Percentiles rank a stretch among this genome's conserved stretches.
Conservation (phyloP, 2,888 invertebrate species). For the Kryphioiulus occultus region DNA sequence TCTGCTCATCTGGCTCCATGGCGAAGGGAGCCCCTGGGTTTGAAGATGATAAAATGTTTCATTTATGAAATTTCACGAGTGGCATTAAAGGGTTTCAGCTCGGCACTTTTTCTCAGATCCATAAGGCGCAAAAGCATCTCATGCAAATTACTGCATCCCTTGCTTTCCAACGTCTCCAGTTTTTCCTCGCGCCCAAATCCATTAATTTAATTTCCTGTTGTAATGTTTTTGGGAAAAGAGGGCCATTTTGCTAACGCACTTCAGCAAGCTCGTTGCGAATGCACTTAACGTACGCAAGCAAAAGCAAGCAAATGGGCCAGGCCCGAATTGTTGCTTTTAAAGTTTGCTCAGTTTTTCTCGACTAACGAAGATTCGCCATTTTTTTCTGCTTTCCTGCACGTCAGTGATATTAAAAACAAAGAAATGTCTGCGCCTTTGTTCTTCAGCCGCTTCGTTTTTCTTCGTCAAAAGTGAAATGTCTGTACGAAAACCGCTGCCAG, state of each 20-base stretch:
- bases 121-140: neutral
- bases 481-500: neutral
- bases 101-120: neutral
- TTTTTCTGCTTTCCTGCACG: neutral
- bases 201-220: neutral
- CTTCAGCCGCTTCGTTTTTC: neutral
- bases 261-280: neutral
- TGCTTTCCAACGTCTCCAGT: neutral
- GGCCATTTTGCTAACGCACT: neutral
- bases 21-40: too few relatives aligned
- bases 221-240: neutral
- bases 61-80: neutral
- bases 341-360: neutral
- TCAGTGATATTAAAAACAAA: conserved; percentile 17
- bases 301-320: neutral
- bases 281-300: neutral
- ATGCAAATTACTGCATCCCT: neutral
- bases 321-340: neutral
- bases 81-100: neutral
- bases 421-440: neutral
- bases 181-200: neutral
- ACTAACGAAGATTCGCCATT: neutral
- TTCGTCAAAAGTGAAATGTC: neutral
- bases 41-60: too few relatives aligned
- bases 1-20: too few relatives aligned